phyloP scores from a whole-genome alignment of 2,113 vertebrate genomes.

The Tichodroma muraria region DNA sequence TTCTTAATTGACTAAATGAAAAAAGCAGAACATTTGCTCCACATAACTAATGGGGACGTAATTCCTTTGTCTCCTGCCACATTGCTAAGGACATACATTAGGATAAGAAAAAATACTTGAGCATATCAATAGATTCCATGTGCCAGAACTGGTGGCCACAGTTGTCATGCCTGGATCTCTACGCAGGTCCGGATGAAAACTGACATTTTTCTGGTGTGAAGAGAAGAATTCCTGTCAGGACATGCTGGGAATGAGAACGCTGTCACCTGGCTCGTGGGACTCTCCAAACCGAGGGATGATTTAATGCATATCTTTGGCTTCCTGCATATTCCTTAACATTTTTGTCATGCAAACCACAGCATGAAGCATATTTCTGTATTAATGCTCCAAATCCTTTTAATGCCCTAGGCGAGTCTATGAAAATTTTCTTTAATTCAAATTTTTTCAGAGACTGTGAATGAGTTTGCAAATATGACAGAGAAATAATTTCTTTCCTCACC shows the following conservation, averaged over 20 bases:
- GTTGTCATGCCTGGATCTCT: background rate
- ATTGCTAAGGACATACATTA: background rate
- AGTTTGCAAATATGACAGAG: background rate
- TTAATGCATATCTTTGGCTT: background rate
- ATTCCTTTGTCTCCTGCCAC: background rate
- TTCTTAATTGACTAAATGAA: constrained; percentile 1
- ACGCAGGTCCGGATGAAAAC: background rate
- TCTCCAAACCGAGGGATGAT: background rate
- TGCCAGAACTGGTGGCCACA: background rate
- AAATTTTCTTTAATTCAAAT: background rate
- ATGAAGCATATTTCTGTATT: background rate
- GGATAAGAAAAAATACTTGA: background rate
- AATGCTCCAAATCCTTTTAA: background rate
- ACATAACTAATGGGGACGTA: background rate
- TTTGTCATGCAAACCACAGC: background rate
- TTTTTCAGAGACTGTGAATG: background rate
- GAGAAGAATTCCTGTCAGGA: background rate
- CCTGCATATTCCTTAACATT: background rate
- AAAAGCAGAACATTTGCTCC: background rate
- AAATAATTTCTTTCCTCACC: background rate
- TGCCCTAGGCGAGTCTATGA: background rate
- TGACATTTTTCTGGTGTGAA: background rate
- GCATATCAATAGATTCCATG: background rate
- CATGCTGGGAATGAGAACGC: background rate
- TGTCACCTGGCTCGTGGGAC: background rate